Evolutionary conservation across 1,140 invertebrate genomes (phyloP), one percentile per base, ranked within the genome.

Genomic region (Oncopeltus fasciatus): DNA sequence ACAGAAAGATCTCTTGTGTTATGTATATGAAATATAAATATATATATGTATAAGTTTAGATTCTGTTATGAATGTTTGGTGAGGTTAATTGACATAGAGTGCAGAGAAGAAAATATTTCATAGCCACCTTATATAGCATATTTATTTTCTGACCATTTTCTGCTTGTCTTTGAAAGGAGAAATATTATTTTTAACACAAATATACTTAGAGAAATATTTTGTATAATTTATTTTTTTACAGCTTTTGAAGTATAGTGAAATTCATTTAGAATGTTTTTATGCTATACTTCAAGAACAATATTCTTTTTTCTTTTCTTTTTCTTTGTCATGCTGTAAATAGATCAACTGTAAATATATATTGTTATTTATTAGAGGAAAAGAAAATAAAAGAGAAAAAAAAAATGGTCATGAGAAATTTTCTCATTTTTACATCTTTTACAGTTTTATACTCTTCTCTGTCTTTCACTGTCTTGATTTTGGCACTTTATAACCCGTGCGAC

Each of bases 361-460:
- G 49, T 24, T 53, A 53, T 53, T 53, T 53, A 53, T 53, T 53
- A 53, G 49, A 53, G 16, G 24, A 53, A 53, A 24, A 53, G 24
- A 53, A 18, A 38, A 38, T 38, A 38, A 8, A 38, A 38, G 5
- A 38, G 14, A 38, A 38, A 38, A 38, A 14, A 38, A 38, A 38
- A 38, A 53, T 12, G 26, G 49, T 24, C 49, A 53, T n/a, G n/a
- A n/a, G n/a, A 53, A 53, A 27, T 16, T 53, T 46, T 62, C n/a
- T n/a, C n/a, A n/a, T n/a, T n/a, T 62, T 31, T 33, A 62, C 33
- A 62, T 58, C 46, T 63, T 62, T 58, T 49, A 49, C 59, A 60
- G 49, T 60, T 60, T 60, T 60, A 47, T 60, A 47, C 46, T 47
- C 44, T 46, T 46, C 33, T 29, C 46, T 60, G 58, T 60, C 58